Base-by-base conservation (phyloP, 1,140 invertebrate genomes). In the Mya arenaria region DNA sequence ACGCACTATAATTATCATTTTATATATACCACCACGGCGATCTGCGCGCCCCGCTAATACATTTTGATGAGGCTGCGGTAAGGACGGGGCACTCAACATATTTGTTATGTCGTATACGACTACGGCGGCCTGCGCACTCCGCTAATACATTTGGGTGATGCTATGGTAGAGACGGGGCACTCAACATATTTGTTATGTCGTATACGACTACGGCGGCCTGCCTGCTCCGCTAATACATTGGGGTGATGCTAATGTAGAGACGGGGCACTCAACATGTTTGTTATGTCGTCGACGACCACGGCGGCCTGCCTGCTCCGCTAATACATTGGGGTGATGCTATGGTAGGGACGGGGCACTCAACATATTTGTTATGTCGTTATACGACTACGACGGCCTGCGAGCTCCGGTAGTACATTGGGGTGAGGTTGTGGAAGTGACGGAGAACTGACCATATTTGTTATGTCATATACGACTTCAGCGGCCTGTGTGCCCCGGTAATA, bases 161-260 rank as follows among this genome's bases (percentile, higher is more conserved):
- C 48, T 44, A 19, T 55, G 4, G 41, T 55, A 6, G n/a, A n/a
- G n/a, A n/a, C n/a, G n/a, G 19, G 19, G 41, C 23, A 85, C 89
- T 87, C 84, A 92, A 97, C 94, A 97, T 96, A 95, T 99, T 99
- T 91, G 98, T 99, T 91, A 99, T 99, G 93, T 99, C 99, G 94
- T 99, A 99, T 41, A 99, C 99, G 89, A 99, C 98, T 92, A 99
- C 99, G 84, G 99, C 99, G 89, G 99, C 99, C 93, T 99, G 98
- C 63, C 97, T 98, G 80, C 97, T 98, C 92, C 98, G 94, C 94
- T 99, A 99, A 94, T 99, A 99, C 99, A 99, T 99, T 13, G 99
- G 99, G 77, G 99, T 99, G 93, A 99, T 95, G 73, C 97, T 99
- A 94, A 99, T 99, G 94, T 99, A 99, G 93, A 98, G 95, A n/a